phyloP scores from a whole-genome alignment of 2,888 invertebrate genomes.

The Tribolium freemani region DNA sequence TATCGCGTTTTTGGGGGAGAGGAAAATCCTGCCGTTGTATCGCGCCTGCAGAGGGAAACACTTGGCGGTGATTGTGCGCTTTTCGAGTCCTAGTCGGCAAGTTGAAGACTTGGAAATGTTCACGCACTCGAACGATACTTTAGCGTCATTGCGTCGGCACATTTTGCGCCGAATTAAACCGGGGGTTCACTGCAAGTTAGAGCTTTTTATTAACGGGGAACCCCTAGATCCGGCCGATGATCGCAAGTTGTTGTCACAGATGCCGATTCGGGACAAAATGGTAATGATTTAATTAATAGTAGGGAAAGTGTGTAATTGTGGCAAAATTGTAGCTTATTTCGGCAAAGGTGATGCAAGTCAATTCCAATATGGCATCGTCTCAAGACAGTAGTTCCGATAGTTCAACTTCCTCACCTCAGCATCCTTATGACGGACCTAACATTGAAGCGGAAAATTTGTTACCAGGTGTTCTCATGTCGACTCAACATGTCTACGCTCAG shows the following conservation, averaged over 20 bases:
- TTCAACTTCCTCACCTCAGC: slow-evolving; percentile 92
- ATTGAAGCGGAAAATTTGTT: slow-evolving; percentile 89
- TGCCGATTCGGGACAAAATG: slow-evolving; percentile 90
- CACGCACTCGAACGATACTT: slow-evolving; percentile 95
- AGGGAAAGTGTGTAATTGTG: not conserved
- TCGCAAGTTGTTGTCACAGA: slow-evolving; percentile 87
- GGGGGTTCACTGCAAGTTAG: slow-evolving; percentile 86
- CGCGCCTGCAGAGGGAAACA: slow-evolving; percentile 93
- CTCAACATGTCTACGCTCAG: slow-evolving; percentile 81
- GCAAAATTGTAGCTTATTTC: slow-evolving; percentile 73
- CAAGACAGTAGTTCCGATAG: slow-evolving; percentile 96
- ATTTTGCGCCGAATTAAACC: slow-evolving; percentile 78
- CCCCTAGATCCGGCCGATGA: slow-evolving; percentile 89
- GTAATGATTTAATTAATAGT: slow-evolving; percentile 66
- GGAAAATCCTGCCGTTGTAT: slow-evolving; percentile 90
- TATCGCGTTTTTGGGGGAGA: slow-evolving; percentile 87
- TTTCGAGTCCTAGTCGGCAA: slow-evolving; percentile 84
- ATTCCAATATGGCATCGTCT: slow-evolving; percentile 81
- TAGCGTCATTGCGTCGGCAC: slow-evolving; percentile 86
- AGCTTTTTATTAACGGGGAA: slow-evolving; percentile 91
- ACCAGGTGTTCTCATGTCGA: slow-evolving; percentile 92
- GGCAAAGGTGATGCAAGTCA: slow-evolving; percentile 82
- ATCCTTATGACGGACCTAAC: slow-evolving; percentile 85
- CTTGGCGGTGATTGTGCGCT: slow-evolving; percentile 85
- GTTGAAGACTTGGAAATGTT: slow-evolving; percentile 93